These are phyloP conservation scores for Fistularia tabacaria DNA, from an alignment of 2,797 vertebrate species.

Conservation along the genomic window DNA sequence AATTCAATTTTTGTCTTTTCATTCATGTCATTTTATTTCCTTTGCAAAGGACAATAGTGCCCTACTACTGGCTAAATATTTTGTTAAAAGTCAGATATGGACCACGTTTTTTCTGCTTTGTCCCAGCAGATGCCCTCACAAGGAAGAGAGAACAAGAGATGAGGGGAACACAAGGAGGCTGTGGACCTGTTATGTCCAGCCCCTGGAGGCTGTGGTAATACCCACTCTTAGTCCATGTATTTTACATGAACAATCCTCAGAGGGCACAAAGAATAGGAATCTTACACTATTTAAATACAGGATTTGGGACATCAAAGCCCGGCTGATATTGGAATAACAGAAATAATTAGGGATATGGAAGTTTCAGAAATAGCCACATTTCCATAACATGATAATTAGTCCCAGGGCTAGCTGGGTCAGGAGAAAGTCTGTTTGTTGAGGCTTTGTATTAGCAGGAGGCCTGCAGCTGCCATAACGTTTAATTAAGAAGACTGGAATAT, in stretches of 20 bases:
- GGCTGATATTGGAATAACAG: slow-evolving; percentile 97
- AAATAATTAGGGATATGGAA: slow-evolving; percentile 99
- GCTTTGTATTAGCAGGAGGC: slow-evolving; percentile 55
- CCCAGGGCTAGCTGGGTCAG: slow-evolving; percentile 89
- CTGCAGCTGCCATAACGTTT: slow-evolving; percentile 57
- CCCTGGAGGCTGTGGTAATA: slow-evolving; percentile 90
- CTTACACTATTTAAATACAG: slow-evolving; percentile 98
- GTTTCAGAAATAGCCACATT: slow-evolving; percentile 95
- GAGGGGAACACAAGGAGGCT: slow-evolving; percentile 47
- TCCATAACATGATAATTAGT: slow-evolving; percentile 99
- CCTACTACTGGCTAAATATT: too few relatives aligned
- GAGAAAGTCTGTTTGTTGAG: slow-evolving; percentile 68
- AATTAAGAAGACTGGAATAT: slow-evolving; percentile 50
- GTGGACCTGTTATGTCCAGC: slow-evolving; percentile 80
- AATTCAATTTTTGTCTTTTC: too few relatives aligned
- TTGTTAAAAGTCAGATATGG: too few relatives aligned
- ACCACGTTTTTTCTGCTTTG: slow-evolving; percentile 23
- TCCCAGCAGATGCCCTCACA: slow-evolving; percentile 50
- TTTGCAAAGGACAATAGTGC: too few relatives aligned
- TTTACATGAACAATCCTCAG: slow-evolving; percentile 94
- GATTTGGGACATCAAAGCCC: slow-evolving; percentile 98
- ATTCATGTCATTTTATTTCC: too few relatives aligned
- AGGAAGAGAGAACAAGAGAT: slow-evolving; percentile 30
- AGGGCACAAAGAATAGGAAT: slow-evolving; percentile 90
- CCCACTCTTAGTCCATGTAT: slow-evolving; percentile 92